These are phyloP conservation scores for Hoplodrina ambigua DNA, from an alignment of 2,888 invertebrate genomes.

Conservation along the genomic window DNA sequence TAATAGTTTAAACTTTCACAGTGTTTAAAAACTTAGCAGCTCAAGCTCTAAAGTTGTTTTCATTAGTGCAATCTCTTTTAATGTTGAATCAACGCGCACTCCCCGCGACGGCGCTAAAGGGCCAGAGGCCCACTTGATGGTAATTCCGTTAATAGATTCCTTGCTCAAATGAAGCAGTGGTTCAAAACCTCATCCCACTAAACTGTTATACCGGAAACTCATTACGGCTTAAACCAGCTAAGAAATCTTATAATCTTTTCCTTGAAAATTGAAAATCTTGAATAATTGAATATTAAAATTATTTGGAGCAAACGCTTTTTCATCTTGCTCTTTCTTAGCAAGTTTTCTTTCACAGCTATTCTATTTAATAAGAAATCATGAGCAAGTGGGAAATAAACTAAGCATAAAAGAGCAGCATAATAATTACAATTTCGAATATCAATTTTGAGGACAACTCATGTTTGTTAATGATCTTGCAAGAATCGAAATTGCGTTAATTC, in stretches of 20 bases:
- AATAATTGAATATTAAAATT: slow-evolving; percentile 86
- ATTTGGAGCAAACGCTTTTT: slow-evolving; percentile 74
- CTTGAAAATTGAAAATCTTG: slow-evolving; percentile 86
- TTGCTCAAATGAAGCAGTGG: slow-evolving; percentile 77
- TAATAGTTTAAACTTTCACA: slow-evolving; percentile 53
- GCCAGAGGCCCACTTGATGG: slow-evolving; percentile 66
- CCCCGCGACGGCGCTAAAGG: slow-evolving; percentile 52
- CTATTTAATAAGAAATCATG: slow-evolving; percentile 32
- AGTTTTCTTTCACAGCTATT: slow-evolving; percentile 53
- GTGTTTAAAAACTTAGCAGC: slow-evolving; percentile 47
- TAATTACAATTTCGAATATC: slow-evolving; percentile 21
- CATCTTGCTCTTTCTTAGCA: slow-evolving; percentile 60
- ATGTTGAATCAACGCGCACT: slow-evolving; percentile 62
- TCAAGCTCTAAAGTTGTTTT: slow-evolving; percentile 57
- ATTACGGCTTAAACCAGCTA: slow-evolving; percentile 86
- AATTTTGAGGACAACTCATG: slow-evolving; percentile 18
- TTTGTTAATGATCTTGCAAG: slow-evolving; percentile 27
- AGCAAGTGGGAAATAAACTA: neutral
- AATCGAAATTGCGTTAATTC: slow-evolving; percentile 41
- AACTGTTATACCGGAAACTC: slow-evolving; percentile 87
- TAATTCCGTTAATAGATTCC: slow-evolving; percentile 76
- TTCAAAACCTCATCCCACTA: slow-evolving; percentile 79
- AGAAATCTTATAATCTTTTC: slow-evolving; percentile 87
- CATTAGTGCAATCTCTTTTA: slow-evolving; percentile 61
- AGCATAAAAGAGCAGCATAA: neutral